phyloP scores from a whole-genome alignment of 2,113 vertebrate genomes.

The Rhombomys opimus region DNA sequence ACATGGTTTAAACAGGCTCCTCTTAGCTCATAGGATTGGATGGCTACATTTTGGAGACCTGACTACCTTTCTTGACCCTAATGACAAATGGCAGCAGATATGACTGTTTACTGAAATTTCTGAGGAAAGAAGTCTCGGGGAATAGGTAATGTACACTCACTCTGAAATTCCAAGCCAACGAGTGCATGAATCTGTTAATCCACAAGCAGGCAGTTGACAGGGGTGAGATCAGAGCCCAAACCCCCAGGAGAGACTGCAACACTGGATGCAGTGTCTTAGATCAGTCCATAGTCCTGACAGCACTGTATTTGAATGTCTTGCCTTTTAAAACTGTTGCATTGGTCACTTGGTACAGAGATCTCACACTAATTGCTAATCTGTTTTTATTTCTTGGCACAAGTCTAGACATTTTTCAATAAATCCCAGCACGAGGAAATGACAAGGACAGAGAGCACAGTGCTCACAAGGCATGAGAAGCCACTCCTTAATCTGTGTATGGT shows the following conservation, averaged over 20 bases:
- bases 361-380: neutral
- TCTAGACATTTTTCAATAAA: conserved; percentile 29
- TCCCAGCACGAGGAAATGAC: neutral
- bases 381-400: conserved; percentile 37
- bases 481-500: neutral
- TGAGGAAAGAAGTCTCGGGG: neutral
- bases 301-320: neutral
- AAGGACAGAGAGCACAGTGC: neutral
- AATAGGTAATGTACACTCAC: neutral
- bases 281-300: neutral
- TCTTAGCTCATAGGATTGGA: neutral
- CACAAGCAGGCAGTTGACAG: neutral
- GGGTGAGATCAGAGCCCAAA: neutral
- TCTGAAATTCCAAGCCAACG: neutral
- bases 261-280: too few species aligned
- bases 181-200: neutral
- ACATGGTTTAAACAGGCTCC: neutral
- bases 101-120: neutral
- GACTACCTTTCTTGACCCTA: neutral
- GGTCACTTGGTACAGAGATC: neutral
- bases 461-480: neutral
- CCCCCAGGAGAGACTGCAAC: too few species aligned
- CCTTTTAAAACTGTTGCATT: neutral
- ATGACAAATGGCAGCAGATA: neutral
- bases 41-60: neutral